phyloP scores from a whole-genome alignment of 1,140 invertebrate genomes.

The Euglossa dilemma region DNA sequence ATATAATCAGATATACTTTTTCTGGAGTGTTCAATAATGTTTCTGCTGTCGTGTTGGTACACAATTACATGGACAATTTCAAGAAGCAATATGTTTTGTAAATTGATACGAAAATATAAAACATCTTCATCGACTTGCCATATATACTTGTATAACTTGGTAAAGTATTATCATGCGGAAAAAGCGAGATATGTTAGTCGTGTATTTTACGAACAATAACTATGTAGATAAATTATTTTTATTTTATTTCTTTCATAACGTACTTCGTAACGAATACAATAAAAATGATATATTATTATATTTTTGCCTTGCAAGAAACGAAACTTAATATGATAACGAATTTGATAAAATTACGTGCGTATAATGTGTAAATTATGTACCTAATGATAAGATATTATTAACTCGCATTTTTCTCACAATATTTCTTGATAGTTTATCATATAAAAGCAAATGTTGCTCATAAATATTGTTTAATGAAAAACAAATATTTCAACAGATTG shows the following conservation, averaged over 20 bases:
- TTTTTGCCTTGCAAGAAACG: not conserved
- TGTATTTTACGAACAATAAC: not conserved
- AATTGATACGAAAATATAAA: constrained; percentile 1
- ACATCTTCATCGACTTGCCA: not conserved
- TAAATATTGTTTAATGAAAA: not conserved
- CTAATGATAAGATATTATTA: not conserved
- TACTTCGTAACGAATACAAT: not conserved
- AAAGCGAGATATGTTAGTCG: not conserved
- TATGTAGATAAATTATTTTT: not conserved
- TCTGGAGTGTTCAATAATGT: not conserved
- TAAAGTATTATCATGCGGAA: not conserved
- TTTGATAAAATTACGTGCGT: not conserved
- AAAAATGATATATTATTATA: not conserved
- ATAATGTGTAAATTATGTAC: not conserved
- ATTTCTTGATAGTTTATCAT: not conserved
- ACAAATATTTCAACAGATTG: not conserved
- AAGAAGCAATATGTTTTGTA: not conserved
- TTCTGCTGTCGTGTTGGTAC: not conserved
- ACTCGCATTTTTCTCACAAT: not conserved
- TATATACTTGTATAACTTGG: not conserved
- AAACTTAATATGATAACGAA: not conserved
- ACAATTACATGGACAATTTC: not conserved
- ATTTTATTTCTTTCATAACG: constrained; percentile 9
- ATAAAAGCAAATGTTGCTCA: not conserved
- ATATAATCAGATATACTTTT: not conserved